A percentile compares a stretch with the other conserved stretches of the same genome.
Evolutionary conservation across 2,797 vertebrate genomes (phyloP).

Genomic region (Oryzias sinensis): DNA sequence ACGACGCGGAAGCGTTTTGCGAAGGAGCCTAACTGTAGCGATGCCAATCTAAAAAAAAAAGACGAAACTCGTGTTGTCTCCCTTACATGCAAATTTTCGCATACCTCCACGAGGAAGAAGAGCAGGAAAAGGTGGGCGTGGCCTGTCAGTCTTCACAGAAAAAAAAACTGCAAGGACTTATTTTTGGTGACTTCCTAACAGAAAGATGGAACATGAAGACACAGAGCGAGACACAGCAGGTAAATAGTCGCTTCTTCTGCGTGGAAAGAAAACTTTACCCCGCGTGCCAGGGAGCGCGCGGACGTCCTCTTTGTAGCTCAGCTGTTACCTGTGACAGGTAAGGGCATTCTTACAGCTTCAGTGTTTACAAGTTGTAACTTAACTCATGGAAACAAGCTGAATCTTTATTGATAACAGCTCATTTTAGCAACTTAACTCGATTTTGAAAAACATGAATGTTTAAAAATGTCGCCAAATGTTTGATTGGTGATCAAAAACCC

Average conservation of each 20-base stretch:
- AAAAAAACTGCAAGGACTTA: not conserved
- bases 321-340: conserved; percentile 38
- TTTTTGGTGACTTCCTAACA: not conserved
- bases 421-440: not conserved
- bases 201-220: conserved; percentile 3
- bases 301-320: not conserved
- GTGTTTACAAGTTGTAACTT: no score
- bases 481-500: no score
- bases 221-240: conserved; percentile 11
- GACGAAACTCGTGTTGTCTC: conserved; percentile 23
- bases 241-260: conserved; percentile 12
- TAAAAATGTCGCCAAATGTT: no score
- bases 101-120: conserved; percentile 18
- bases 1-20: not conserved
- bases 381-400: not conserved
- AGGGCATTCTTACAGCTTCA: no score
- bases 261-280: not conserved
- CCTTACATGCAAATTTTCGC: conserved; percentile 47
- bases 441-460: no score
- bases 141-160: conserved; percentile 29
- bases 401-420: not conserved
- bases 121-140: conserved; percentile 46
- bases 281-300: fast-evolving
- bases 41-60: no score
- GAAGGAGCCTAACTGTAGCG: no score